These are phyloP conservation scores for Scaptodrosophila latifasciaeformis DNA, from an alignment of 2,888 invertebrate species.

Conservation along the genomic window DNA sequence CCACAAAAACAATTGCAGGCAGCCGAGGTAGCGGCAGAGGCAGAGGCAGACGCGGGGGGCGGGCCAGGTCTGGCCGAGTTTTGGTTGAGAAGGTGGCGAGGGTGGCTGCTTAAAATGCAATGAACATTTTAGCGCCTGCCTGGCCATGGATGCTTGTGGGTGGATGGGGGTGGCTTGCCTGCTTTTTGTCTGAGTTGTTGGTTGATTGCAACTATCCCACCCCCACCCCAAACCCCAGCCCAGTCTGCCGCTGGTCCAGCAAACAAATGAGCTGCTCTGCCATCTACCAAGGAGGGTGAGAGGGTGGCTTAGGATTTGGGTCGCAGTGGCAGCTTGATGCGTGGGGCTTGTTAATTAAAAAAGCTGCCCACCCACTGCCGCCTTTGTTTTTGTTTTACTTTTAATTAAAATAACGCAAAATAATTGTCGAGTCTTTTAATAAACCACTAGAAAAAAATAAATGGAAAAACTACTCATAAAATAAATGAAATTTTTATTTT, in stretches of 20 bases:
- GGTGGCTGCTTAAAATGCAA: slow-evolving; percentile 47
- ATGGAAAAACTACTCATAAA: too few relatives aligned
- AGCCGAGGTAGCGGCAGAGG: slow-evolving; percentile 16
- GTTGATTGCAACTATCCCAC: too few relatives aligned
- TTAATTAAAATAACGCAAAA: too few relatives aligned
- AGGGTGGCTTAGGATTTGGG: background rate
- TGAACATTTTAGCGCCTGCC: slow-evolving; percentile 27
- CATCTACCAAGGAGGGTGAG: background rate
- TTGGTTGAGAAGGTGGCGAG: slow-evolving; percentile 5
- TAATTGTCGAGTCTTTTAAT: slow-evolving; percentile 15
- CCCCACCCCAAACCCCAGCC: too few relatives aligned
- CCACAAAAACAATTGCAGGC: slow-evolving; percentile 65
- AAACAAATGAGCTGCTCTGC: slow-evolving; percentile 35
- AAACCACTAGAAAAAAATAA: too few relatives aligned
- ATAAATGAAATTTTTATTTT: too few relatives aligned
- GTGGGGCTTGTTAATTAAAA: slow-evolving; percentile 26
- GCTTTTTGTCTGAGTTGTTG: slow-evolving; percentile 4
- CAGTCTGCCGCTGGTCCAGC: slow-evolving; percentile 6
- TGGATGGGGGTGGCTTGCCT: slow-evolving; percentile 2
- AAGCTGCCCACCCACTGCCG: too few relatives aligned
- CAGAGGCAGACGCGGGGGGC: slow-evolving; percentile 2
- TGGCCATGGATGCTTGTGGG: background rate
- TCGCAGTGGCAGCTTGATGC: background rate
- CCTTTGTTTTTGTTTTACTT: slow-evolving; percentile 21
- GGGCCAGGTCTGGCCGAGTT: background rate